Evolutionary conservation across 2,113 vertebrate genomes (phyloP).

Genomic region (Aleadryas rufinucha): DNA sequence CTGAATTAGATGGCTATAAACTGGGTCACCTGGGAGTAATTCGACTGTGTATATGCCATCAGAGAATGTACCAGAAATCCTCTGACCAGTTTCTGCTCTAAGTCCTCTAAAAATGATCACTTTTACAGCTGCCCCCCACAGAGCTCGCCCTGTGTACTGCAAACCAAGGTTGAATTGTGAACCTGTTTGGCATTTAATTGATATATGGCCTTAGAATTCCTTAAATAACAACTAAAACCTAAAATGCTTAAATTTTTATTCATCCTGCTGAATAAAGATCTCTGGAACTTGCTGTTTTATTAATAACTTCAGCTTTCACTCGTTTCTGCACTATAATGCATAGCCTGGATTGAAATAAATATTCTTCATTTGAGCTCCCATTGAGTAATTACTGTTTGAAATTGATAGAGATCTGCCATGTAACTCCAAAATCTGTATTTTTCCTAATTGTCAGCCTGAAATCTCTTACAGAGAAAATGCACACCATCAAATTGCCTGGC

Average conservation of each 20-base stretch:
- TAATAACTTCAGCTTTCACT: not conserved
- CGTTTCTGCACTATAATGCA: not conserved
- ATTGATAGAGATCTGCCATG: not conserved
- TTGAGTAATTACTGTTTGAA: not conserved
- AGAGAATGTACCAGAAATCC: not conserved
- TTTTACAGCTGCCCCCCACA: not conserved
- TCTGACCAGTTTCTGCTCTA: not conserved
- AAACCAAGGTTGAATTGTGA: not conserved
- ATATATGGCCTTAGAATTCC: not conserved
- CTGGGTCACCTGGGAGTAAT: not conserved
- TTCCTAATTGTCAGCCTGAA: not conserved
- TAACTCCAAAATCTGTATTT: not conserved
- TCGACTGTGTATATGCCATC: not conserved
- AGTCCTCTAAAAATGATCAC: not conserved
- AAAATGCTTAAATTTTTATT: not conserved
- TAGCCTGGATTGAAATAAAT: not conserved
- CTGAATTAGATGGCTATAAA: not conserved
- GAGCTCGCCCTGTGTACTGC: not conserved
- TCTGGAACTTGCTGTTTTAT: not conserved
- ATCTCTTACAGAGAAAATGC: not conserved
- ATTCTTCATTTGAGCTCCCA: not conserved
- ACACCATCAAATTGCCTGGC: not conserved
- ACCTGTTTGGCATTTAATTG: not conserved
- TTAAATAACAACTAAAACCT: not conserved
- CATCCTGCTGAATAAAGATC: not conserved